These are phyloP conservation scores for Paedocypris sp. DNA, from an alignment of 2,113 vertebrate genomes.

Conservation along the genomic window DNA sequence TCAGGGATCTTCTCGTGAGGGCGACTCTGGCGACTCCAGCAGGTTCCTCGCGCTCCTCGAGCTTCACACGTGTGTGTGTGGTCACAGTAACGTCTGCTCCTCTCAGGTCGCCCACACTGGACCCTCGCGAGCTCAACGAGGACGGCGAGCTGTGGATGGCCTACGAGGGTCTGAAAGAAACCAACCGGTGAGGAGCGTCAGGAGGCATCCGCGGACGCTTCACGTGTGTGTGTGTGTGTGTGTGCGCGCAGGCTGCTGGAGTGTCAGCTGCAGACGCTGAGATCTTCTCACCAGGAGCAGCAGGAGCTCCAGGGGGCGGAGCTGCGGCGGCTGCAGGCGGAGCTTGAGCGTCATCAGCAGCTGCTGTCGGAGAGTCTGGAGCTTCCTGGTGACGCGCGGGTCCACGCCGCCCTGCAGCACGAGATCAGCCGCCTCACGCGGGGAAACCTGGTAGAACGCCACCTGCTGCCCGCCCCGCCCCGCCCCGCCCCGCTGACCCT, in stretches of 20 bases:
- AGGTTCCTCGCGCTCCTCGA: conserved; percentile 2
- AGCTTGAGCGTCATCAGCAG: conserved; percentile 81
- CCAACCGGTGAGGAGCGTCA: conserved; percentile 97
- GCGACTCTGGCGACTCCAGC: conserved; percentile 17
- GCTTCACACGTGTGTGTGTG: background rate
- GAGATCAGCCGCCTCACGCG: conserved; percentile 87
- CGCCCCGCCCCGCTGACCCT: no score
- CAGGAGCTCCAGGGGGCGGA: conserved; percentile 66
- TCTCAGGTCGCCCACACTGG: conserved; percentile 66
- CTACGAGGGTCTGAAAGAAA: conserved; percentile 93
- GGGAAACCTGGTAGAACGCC: conserved; percentile 77
- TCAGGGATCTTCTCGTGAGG: conserved; percentile 21
- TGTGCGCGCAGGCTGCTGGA: conserved; percentile 70
- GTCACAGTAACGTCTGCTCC: conserved; percentile 44
- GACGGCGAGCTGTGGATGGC: conserved; percentile 94
- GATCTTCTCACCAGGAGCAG: conserved; percentile 65
- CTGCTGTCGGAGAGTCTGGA: conserved; percentile 74
- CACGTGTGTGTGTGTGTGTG: no score
- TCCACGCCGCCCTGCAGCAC: conserved; percentile 79
- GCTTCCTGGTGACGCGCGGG: conserved; percentile 75
- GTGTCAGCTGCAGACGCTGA: conserved; percentile 76
- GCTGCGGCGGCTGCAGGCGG: conserved; percentile 72
- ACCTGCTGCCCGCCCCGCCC: no score
- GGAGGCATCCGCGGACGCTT: no score
- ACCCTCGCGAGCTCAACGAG: conserved; percentile 81